phyloP scores from a whole-genome alignment of 2,888 invertebrate species.

The Gnatocerus cornutus region DNA sequence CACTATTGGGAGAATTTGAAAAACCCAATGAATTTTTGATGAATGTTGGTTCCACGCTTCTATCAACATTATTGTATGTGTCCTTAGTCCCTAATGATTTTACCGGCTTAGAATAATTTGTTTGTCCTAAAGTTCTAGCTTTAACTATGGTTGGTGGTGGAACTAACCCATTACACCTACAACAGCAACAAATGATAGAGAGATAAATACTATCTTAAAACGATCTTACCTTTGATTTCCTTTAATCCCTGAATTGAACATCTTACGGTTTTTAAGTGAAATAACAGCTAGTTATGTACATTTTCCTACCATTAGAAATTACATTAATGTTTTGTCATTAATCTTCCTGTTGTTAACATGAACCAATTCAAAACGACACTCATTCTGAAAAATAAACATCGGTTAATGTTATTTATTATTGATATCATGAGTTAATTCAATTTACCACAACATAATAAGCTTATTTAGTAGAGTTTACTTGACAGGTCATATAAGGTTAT shows the following conservation, averaged over 20 bases:
- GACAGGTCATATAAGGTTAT: conserved; percentile 69
- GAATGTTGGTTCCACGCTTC: conserved; percentile 51
- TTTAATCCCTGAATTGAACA: conserved; percentile 66
- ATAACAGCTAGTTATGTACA: conserved; percentile 47
- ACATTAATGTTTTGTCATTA: conserved; percentile 41
- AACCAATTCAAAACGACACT: conserved; percentile 3
- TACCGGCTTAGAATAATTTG: conserved; percentile 53
- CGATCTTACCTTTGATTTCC: conserved; percentile 61
- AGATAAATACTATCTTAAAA: neutral
- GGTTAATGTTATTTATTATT: conserved; percentile 12
- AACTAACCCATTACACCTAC: conserved; percentile 62
- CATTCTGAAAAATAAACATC: conserved; percentile 41
- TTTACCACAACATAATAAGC: conserved; percentile 62
- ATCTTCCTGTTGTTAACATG: conserved; percentile 31
- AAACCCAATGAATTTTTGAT: conserved; percentile 50
- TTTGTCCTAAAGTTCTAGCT: conserved; percentile 55
- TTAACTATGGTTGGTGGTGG: conserved; percentile 57
- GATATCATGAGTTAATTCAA: conserved; percentile 56
- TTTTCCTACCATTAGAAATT: conserved; percentile 47
- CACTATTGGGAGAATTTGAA: conserved; percentile 50
- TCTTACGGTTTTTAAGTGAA: conserved; percentile 60
- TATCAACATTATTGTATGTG: conserved; percentile 56
- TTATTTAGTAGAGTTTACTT: conserved; percentile 62
- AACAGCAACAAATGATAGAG: conserved; percentile 45
- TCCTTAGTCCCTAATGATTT: conserved; percentile 55